phyloP scores from a whole-genome alignment of 2,888 invertebrate species.

The Mongoloraphidia duomilia region DNA sequence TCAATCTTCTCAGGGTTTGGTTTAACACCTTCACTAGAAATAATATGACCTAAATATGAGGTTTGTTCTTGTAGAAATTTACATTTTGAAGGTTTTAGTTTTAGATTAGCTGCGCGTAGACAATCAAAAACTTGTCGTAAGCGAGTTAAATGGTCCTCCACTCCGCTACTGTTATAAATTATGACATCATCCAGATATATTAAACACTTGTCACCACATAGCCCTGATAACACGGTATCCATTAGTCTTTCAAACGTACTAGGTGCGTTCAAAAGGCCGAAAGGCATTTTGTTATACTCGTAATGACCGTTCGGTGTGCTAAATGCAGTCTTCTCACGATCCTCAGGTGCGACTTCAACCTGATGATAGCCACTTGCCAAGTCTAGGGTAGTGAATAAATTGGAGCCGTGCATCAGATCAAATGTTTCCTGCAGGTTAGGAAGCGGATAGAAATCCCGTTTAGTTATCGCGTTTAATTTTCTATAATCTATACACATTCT shows the following conservation, averaged over 20 bases:
- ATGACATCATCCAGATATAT: conserved; percentile 13
- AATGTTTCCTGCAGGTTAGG: too few species aligned
- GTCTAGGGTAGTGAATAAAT: too few species aligned
- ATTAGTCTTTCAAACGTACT: conserved; percentile 20
- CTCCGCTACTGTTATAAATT: conserved; percentile 1
- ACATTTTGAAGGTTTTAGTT: conserved; percentile 12
- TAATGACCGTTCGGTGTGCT: conserved; percentile 13
- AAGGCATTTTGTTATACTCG: conserved; percentile 16
- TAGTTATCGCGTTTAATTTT: too few species aligned
- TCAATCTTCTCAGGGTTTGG: conserved; percentile 10
- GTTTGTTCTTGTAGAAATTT: conserved; percentile 8
- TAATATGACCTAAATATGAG: conserved; percentile 11
- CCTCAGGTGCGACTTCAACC: too few species aligned
- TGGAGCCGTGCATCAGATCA: too few species aligned
- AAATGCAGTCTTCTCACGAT: conserved; percentile 15
- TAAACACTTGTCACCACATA: conserved; percentile 11
- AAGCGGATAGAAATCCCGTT: too few species aligned
- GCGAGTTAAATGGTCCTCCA: conserved; percentile 3
- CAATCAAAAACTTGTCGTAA: neutral
- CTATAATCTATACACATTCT: too few species aligned
- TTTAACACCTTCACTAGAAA: conserved; percentile 9
- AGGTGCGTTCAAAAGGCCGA: conserved; percentile 20
- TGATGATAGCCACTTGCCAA: too few species aligned
- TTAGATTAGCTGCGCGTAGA: conserved; percentile 4
- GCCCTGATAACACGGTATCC: conserved; percentile 16